Base-by-base conservation (phyloP, 2,888 invertebrate genomes). In the Drosophila ustulata region DNA sequence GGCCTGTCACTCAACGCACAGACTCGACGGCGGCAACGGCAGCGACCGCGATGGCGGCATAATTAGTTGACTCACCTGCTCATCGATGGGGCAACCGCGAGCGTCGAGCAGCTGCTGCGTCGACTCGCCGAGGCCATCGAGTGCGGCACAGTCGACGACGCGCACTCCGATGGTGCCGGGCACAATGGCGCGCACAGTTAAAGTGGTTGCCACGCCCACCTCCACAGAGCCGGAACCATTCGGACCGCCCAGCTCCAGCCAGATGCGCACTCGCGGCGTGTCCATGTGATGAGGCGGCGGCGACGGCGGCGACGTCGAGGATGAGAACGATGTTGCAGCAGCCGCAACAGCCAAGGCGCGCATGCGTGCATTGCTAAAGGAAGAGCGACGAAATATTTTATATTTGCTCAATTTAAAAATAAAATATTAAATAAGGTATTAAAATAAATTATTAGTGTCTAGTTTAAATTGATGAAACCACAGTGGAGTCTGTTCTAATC, bases 71-170 rank as follows among this genome's bases (percentile, higher is more conserved):
- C 85, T 88, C 75, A 92, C 92, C 89, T 92, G 92, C 30, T 95
- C 95, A 91, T 96, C 96, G 51, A 96, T 93, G 3, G 96, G 95
- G 90, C 96, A 96, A 73, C 96, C 96, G 37, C 94, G 93, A 66
- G 95, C 95, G 90, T 96, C 96, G 7, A 96, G 92, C 23, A 96
- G 93, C 71, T 95, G 95, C 89, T 96, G 96, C 2, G 95, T 95
- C 3, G 95, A 95, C 81, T 96, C 96, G 0, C 96, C 96, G 3
- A 96, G 92, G 7, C 96, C 96, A 87, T 97, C 96, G 83, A 96
- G 95, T 0, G 96, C 96, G 3, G 95, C 93, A 91, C 97, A 97
- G 88, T 96, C 96, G 0, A 96, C 95, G 34, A 96, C 94, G 75
- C 95, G 94, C 63, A 96, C 95, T 32, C 96, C 96, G 69, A 96